phyloP scores from a whole-genome alignment of 1,140 invertebrate genomes.

The Marisa cornuarietis region DNA sequence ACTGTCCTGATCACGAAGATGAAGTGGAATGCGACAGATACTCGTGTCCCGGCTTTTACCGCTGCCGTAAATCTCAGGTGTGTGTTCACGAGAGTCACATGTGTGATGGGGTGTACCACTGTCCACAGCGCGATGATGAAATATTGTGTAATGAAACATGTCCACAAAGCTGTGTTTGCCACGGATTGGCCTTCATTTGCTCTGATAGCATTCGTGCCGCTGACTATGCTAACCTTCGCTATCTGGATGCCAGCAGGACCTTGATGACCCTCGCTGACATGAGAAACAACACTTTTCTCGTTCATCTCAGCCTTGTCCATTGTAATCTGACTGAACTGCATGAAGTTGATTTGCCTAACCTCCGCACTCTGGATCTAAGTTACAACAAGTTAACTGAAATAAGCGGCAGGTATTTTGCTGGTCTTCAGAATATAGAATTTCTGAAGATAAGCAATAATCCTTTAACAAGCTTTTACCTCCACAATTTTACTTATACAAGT shows the following conservation, averaged over 20 bases:
- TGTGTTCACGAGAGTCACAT: constrained; percentile 18
- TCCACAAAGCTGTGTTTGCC: constrained; percentile 15
- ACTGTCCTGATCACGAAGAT: constrained; percentile 5
- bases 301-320: constrained; percentile 17
- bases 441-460: constrained; percentile 25
- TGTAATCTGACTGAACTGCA: not conserved
- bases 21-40: constrained; percentile 10
- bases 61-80: constrained; percentile 12
- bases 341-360: not conserved
- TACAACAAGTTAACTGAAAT: constrained; percentile 9
- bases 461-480: constrained; percentile 23
- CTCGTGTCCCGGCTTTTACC: constrained; percentile 16
- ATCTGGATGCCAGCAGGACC: not conserved
- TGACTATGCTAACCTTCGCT: constrained; percentile 5
- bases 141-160: constrained; percentile 17
- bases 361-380: constrained; percentile 18
- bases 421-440: not conserved
- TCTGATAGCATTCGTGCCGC: not conserved
- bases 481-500: not conserved
- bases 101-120: constrained; percentile 11
- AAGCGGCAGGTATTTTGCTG: not conserved
- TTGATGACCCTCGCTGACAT: not conserved
- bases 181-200: constrained; percentile 20
- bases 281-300: not conserved
- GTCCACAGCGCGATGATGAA: constrained; percentile 28